phyloP scores from a whole-genome alignment of 2,888 invertebrate genomes.

The Drosophila gaucha region DNA sequence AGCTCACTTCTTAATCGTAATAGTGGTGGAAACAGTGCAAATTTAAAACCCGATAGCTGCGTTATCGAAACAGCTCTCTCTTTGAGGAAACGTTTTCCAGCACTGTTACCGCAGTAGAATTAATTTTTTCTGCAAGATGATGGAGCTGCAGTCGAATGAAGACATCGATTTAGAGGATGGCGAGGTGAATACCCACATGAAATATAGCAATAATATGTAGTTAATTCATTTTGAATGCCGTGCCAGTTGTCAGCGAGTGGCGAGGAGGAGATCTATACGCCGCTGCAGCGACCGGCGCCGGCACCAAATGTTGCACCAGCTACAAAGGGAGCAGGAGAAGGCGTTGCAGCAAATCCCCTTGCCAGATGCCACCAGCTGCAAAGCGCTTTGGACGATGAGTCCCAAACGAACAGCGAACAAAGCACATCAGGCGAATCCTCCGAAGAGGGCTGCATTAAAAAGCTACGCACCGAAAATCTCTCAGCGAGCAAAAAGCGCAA shows the following conservation, averaged over 20 bases:
- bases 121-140: constrained; percentile 65
- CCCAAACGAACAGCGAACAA: constrained; percentile 69
- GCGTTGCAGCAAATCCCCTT: constrained; percentile 50
- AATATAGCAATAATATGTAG: neutral
- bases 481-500: constrained; percentile 58
- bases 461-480: constrained; percentile 59
- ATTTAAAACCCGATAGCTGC: neutral
- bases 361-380: constrained; percentile 70
- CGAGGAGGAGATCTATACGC: constrained; percentile 83
- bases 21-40: too few relatives aligned
- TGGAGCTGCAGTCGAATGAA: constrained; percentile 83
- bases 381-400: constrained; percentile 68
- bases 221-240: neutral
- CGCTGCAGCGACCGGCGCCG: constrained; percentile 78
- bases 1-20: too few relatives aligned
- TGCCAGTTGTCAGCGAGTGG: constrained; percentile 81
- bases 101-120: constrained; percentile 45
- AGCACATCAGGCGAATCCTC: constrained; percentile 81
- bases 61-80: constrained; percentile 7
- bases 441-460: constrained; percentile 81
- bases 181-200: constrained; percentile 86
- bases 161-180: constrained; percentile 88
- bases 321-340: constrained; percentile 37
- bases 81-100: constrained; percentile 35
- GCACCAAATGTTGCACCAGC: constrained; percentile 29